These are phyloP conservation scores for Trypoxylon attenuatum DNA, from an alignment of 2,888 invertebrate genomes.

Conservation along the genomic window DNA sequence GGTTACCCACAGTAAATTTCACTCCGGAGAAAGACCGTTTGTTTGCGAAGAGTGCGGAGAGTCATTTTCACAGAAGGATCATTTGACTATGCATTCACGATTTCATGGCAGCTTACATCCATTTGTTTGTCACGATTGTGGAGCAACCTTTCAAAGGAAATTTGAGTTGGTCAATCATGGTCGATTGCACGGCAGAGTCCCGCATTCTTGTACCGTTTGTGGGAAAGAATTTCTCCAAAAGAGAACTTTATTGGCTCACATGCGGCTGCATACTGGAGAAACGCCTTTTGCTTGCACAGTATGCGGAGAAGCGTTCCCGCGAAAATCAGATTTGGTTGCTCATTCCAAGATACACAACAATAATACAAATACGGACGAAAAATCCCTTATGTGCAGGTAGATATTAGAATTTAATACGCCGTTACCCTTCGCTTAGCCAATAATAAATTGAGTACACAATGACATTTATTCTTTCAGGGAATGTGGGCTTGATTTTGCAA, in stretches of 20 bases:
- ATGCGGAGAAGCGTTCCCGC: slow-evolving; percentile 86
- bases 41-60: slow-evolving; percentile 94
- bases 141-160: slow-evolving; percentile 88
- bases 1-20: slow-evolving; percentile 90
- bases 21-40: slow-evolving; percentile 89
- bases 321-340: slow-evolving; percentile 82
- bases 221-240: slow-evolving; percentile 91
- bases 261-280: slow-evolving; percentile 86
- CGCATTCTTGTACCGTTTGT: slow-evolving; percentile 88
- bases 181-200: slow-evolving; percentile 86
- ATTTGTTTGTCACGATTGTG: slow-evolving; percentile 94
- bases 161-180: slow-evolving; percentile 91
- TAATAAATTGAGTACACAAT: background rate
- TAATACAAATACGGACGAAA: slow-evolving; percentile 74
- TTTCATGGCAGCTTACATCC: slow-evolving; percentile 98
- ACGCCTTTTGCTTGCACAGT: slow-evolving; percentile 84
- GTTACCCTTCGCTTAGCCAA: no score
- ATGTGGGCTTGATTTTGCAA: slow-evolving; percentile 81
- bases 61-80: slow-evolving; percentile 93
- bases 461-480: slow-evolving; percentile 71
- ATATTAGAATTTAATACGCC: background rate
- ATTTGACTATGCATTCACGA: slow-evolving; percentile 90
- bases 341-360: slow-evolving; percentile 77
- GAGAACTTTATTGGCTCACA: slow-evolving; percentile 87
- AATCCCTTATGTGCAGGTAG: slow-evolving; percentile 75